Percentiles rank a stretch among this genome's conserved stretches.
Evolutionary conservation across 2,888 invertebrate species (phyloP).

Genomic region (Volucella zonaria): DNA sequence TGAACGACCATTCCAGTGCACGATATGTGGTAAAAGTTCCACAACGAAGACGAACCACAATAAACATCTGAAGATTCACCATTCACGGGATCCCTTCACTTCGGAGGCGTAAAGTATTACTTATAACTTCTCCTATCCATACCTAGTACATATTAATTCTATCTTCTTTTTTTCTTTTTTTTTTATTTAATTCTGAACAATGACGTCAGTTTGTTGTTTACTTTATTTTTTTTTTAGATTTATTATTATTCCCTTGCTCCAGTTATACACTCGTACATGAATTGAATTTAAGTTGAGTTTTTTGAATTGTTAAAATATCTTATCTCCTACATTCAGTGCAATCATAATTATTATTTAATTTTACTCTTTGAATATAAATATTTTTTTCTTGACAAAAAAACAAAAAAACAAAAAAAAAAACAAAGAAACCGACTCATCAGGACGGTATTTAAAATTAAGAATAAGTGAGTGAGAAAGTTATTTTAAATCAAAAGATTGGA

Average conservation of each 20-base stretch:
- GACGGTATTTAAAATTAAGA: constrained; percentile 53
- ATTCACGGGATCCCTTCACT: constrained; percentile 93
- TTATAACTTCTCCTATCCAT: constrained; percentile 69
- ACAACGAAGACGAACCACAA: constrained; percentile 95
- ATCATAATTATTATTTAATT: constrained; percentile 53
- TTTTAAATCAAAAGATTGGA: constrained; percentile 30
- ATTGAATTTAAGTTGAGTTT: constrained; percentile 55
- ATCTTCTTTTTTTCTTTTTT: constrained; percentile 20
- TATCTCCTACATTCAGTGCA: constrained; percentile 68
- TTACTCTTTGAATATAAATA: not conserved
- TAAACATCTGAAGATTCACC: constrained; percentile 94
- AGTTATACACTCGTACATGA: not conserved
- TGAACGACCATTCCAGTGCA: constrained; percentile 89
- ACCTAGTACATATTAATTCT: constrained; percentile 35
- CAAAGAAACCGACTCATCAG: constrained; percentile 26
- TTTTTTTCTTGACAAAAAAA: constrained; percentile 27
- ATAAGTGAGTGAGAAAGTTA: constrained; percentile 61
- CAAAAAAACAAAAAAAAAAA: not conserved
- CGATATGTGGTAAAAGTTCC: constrained; percentile 94
- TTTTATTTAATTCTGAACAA: constrained; percentile 7
- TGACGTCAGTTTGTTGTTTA: not conserved
- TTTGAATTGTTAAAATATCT: constrained; percentile 55
- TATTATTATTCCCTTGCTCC: constrained; percentile 18
- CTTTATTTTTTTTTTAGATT: constrained; percentile 34
- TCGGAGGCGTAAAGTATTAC: constrained; percentile 85